Evolutionary conservation across 37 sponge, comb jelly and placozoan species (phyloP), one percentile per base, ranked within the genome.

Genomic region (Cliona cf. orientalis): DNA sequence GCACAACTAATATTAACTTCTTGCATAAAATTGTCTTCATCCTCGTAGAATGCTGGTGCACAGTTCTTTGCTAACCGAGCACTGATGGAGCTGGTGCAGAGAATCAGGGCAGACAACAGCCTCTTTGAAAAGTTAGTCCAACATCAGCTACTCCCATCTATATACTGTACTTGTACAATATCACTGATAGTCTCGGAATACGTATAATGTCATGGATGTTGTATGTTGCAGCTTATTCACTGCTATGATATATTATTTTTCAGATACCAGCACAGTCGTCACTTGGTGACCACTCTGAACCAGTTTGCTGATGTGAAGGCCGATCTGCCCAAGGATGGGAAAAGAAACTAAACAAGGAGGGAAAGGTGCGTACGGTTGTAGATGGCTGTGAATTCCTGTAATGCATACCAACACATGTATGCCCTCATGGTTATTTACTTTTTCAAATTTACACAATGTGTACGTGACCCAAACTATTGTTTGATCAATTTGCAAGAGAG

Each of bases 261-360:
- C 59, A 92, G 92, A 72, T 92, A 92, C 65, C 88, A 92, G 65
- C 85, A 92, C 85, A 92, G 92, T 43, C 80, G 82, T 4, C 88
- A 87, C 32, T 39, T 94, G 70, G 87, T 94, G 28, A 57, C 42
- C n/a, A 72, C 89, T 36, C 80, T 90, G 32, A 94, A 94, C 69
- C 79, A 35, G 69, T 84, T 94, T 80, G 88, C 88, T 1, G 88
- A 87, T 66, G 40, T 35, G 1, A 37, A 34, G 21, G 81, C 83
- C 2, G 91, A 90, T 37, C 65, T 94, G 22, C 95, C 95, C 0
- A 46, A 79, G 0, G 88, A 9, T 94, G 95, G 95, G 95, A 94
- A 80, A 90, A 75, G 72, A 94, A 94, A 74, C 83, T 94, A 11
- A 92, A 84, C 85, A 74, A 69, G 40, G 70, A 92, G 40, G 92